These are phyloP conservation scores for Eudyptes chrysolophus DNA, from an alignment of 2,113 vertebrate genomes.

Conservation along the genomic window DNA sequence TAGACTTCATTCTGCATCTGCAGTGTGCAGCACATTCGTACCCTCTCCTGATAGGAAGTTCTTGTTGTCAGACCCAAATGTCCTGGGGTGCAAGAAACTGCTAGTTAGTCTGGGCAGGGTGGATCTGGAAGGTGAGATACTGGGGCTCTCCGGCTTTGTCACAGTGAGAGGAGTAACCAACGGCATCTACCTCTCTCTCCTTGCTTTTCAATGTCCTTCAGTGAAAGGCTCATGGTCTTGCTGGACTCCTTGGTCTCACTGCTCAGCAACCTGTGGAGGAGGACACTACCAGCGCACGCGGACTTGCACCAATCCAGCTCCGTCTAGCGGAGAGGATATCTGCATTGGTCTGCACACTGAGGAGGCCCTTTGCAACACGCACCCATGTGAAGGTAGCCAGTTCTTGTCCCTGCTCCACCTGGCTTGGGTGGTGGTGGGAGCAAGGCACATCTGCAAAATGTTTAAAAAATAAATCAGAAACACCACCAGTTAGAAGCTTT, in stretches of 20 bases:
- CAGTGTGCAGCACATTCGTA: background rate
- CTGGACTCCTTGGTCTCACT: constrained; percentile 96
- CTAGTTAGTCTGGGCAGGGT: background rate
- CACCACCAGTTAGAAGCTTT: background rate
- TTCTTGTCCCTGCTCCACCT: background rate
- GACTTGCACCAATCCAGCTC: constrained; percentile 87
- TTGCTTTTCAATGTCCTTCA: constrained; percentile 63
- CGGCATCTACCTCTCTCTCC: background rate
- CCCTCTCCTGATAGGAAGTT: background rate
- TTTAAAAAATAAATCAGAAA: background rate
- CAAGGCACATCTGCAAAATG: background rate
- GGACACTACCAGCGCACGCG: constrained; percentile 96
- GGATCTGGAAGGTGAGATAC: background rate
- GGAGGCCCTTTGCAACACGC: constrained; percentile 93
- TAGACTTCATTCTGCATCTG: background rate
- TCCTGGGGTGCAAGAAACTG: background rate
- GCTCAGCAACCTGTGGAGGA: constrained; percentile 92
- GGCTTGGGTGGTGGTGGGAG: background rate
- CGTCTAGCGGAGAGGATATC: constrained; percentile 88
- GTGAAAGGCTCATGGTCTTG: constrained; percentile 95
- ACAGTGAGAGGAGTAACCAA: background rate
- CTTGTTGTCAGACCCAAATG: background rate
- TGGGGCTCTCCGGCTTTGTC: background rate
- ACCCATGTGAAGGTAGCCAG: constrained; percentile 89
- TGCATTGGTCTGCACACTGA: constrained; percentile 97